Evolutionary conservation across 2,113 vertebrate genomes (phyloP), one percentile per base, ranked within the genome.

Genomic region (Microcebus jonahi): DNA sequence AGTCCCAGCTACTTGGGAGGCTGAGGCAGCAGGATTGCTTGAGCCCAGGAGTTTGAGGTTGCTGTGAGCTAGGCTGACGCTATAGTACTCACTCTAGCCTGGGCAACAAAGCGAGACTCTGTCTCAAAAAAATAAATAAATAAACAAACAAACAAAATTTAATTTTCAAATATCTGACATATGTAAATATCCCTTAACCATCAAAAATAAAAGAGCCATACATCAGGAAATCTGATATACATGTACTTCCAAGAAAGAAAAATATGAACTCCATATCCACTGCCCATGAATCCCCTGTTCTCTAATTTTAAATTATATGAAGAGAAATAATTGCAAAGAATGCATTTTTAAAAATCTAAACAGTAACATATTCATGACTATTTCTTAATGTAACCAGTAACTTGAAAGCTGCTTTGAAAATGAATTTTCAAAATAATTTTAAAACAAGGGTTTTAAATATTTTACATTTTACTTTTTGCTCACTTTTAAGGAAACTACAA

Each of bases 351-450:
- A 93, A 63, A 63, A 63, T 29, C 25, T 29, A 65, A 89, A 92
- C 6, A 45, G 31, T 67, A 92, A 39, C 45, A 91, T 79, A 34
- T 83, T 85, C 55, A 80, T 48, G 42, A 67, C 15, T 67, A 76
- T 63, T 63, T 63, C 27, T 80, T 90, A 91, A 63, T 39, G 14
- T 61, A 90, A 63, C 20, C 31, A 79, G 39, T 39, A 92, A 92
- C 45, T 68, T 83, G 13, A 90, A 93, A 84, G n/a, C 15, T 63
- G 39, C 63, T 91, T 91, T 67, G 36, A 88, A 95, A 94, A 59
- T 50, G 71, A 90, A 96, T 68, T 82, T 94, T 92, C 61, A 70
- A 92, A 88, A 89, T 68, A 79, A 36, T 90, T 88, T 94, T 85
- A 82, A 92, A 71, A 71, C 45, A 68, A 82, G 5, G 6, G 12